phyloP scores from a whole-genome alignment of 2,888 invertebrate genomes.

The Drosophila leonis region DNA sequence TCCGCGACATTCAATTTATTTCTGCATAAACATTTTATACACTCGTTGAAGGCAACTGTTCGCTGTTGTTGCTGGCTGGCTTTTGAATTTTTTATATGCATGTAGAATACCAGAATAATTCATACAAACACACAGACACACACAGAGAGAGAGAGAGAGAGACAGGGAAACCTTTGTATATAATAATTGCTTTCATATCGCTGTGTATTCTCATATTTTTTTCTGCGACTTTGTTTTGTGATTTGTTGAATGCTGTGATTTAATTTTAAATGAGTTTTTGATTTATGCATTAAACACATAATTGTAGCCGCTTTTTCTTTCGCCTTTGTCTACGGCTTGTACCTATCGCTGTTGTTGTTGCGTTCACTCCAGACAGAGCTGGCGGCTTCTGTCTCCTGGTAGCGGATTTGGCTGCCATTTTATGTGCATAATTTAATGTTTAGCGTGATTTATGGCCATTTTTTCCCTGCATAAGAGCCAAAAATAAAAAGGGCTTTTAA shows the following conservation, averaged over 20 bases:
- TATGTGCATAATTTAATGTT: conserved; percentile 74
- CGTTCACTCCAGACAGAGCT: conserved; percentile 14
- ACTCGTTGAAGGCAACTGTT: conserved; percentile 53
- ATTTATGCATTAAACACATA: conserved; percentile 78
- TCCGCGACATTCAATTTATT: conserved; percentile 73
- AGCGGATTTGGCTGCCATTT: conserved; percentile 60
- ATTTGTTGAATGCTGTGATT: conserved; percentile 75
- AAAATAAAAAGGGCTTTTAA: conserved; percentile 46
- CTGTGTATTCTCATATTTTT: conserved; percentile 16
- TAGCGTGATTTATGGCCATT: conserved; percentile 67
- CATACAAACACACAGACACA: conserved; percentile 36
- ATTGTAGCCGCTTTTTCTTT: conserved; percentile 64
- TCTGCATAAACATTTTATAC: conserved; percentile 69
- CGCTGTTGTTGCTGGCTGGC: conserved; percentile 37
- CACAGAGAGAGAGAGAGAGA: conserved; percentile 13
- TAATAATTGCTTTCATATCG: conserved; percentile 67
- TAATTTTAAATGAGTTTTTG: conserved; percentile 81
- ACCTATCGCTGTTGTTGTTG: conserved; percentile 12
- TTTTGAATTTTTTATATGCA: conserved; percentile 68
- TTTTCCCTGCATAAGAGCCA: not conserved
- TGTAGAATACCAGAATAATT: conserved; percentile 56
- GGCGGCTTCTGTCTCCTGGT: conserved; percentile 33
- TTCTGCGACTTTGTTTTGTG: conserved; percentile 58
- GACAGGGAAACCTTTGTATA: conserved; percentile 33
- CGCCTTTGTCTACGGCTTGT: conserved; percentile 12